phyloP scores from a whole-genome alignment of 2,888 invertebrate genomes.

The Lycophotia porphyrea region DNA sequence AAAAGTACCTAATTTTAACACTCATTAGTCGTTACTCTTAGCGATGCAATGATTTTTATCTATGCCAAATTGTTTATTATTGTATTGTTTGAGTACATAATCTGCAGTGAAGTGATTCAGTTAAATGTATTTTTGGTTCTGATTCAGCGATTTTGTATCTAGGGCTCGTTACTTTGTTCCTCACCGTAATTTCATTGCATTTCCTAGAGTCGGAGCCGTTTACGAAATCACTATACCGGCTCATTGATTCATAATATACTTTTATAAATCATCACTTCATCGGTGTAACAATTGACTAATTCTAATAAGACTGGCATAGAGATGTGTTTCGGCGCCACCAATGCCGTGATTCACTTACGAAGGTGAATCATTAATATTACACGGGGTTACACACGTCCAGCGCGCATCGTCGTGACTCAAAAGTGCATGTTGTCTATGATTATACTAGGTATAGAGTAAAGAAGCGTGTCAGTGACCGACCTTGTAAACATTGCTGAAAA shows the following conservation, averaged over 20 bases:
- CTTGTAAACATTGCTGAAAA: conserved; percentile 79
- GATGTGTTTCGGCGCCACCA: conserved; percentile 50
- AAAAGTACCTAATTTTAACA: neutral
- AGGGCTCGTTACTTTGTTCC: conserved; percentile 25
- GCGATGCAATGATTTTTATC: conserved; percentile 12
- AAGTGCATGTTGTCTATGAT: conserved; percentile 62
- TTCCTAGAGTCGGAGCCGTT: conserved; percentile 50
- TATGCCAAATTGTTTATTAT: conserved; percentile 18
- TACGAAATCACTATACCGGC: conserved; percentile 43
- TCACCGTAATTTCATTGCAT: conserved; percentile 36
- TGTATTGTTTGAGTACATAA: conserved; percentile 30
- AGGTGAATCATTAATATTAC: conserved; percentile 66
- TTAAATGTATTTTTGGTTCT: conserved; percentile 44
- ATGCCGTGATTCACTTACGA: conserved; percentile 60
- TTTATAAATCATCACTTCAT: conserved; percentile 49
- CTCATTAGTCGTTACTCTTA: conserved; percentile 11
- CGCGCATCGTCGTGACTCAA: conserved; percentile 62
- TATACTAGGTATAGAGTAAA: conserved; percentile 37
- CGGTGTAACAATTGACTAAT: conserved; percentile 57
- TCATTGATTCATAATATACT: conserved; percentile 60
- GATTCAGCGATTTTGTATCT: conserved; percentile 47
- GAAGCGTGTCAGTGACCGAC: conserved; percentile 80
- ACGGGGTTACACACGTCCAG: conserved; percentile 58
- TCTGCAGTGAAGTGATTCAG: conserved; percentile 22
- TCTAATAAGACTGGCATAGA: conserved; percentile 24